Conservation (phyloP, 2,113 vertebrate species). For the Gavia stellata region DNA sequence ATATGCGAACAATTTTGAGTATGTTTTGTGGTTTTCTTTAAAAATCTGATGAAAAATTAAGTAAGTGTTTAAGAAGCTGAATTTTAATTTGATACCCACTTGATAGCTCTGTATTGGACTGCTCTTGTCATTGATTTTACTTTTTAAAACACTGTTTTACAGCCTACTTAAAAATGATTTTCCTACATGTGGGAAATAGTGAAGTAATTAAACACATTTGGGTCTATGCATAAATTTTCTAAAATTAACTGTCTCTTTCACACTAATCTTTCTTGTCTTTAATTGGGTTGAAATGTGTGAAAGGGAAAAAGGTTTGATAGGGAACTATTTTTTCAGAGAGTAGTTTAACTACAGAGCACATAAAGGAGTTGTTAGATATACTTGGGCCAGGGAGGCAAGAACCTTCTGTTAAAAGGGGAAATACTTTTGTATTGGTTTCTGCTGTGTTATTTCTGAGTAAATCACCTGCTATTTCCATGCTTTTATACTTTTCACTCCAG, state of each 20-base stretch:
- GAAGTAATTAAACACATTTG: conserved; percentile 83
- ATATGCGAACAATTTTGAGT: background rate
- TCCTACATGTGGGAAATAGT: conserved; percentile 74
- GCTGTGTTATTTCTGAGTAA: background rate
- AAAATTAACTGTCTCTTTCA: conserved; percentile 81
- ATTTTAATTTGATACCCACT: conserved; percentile 37
- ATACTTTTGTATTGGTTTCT: background rate
- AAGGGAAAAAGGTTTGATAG: conserved; percentile 69
- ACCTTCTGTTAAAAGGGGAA: background rate
- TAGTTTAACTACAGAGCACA: conserved; percentile 20
- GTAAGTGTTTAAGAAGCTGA: conserved; percentile 2
- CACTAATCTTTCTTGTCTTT: conserved; percentile 79
- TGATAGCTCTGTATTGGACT: conserved; percentile 10
- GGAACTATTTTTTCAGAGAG: conserved; percentile 68
- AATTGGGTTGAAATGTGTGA: conserved; percentile 83
- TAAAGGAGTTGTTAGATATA: background rate
- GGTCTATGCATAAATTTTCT: conserved; percentile 80
- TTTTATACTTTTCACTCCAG: background rate
- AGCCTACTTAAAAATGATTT: conserved; percentile 70
- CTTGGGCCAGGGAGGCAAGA: background rate
- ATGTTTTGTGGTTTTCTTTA: background rate
- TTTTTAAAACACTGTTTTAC: conserved; percentile 64
- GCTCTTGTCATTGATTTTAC: conserved; percentile 40
- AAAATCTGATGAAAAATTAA: background rate
- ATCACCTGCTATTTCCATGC: background rate